Evolutionary conservation across 2,797 vertebrate species (phyloP).

Genomic region (Sciurus carolinensis): DNA sequence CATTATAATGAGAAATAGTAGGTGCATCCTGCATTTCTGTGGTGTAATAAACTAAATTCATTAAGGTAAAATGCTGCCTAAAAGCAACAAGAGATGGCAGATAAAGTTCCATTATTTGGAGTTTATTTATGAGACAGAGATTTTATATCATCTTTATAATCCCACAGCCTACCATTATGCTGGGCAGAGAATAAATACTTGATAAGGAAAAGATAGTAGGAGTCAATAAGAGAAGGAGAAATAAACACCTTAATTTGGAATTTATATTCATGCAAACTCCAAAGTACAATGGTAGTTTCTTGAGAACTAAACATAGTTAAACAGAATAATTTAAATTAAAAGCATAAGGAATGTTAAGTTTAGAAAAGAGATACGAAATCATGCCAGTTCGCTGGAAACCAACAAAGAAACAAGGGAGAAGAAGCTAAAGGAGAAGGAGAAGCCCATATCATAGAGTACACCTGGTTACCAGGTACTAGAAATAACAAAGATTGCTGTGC

Average conservation of each 20-base stretch:
- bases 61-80: background rate
- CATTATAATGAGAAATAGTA: background rate
- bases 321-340: constrained; percentile 25
- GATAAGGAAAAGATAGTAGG: background rate
- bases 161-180: background rate
- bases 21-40: background rate
- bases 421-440: background rate
- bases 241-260: background rate
- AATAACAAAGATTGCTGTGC: background rate
- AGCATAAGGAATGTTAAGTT: background rate
- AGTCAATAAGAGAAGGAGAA: background rate
- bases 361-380: background rate
- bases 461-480: background rate
- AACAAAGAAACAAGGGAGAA: background rate
- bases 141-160: constrained; percentile 5
- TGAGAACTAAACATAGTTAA: background rate
- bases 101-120: background rate
- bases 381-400: background rate
- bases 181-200: background rate
- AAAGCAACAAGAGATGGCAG: background rate
- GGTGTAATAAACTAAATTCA: background rate
- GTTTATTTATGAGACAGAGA: background rate
- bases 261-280: constrained; percentile 14
- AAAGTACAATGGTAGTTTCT: background rate
- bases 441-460: background rate